Percentiles rank a stretch among this genome's conserved stretches.
Conservation (phyloP, 2,113 vertebrate genomes). For the Emydocephalus ijimae region DNA sequence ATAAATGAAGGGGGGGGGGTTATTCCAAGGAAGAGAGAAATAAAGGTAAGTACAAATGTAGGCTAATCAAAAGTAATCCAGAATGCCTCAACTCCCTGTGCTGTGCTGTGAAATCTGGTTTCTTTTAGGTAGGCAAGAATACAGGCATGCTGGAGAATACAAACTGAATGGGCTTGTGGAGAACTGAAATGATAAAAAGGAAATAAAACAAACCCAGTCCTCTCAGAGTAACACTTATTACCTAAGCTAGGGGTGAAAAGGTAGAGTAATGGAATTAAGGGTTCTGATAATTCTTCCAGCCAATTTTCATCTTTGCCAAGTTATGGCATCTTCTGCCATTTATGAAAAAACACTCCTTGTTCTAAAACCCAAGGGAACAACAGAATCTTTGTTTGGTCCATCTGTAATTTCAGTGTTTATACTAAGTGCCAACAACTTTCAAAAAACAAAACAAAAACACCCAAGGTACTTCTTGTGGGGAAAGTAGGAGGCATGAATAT, state of each 20-base stretch:
- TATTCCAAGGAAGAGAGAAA: slow-evolving; percentile 16
- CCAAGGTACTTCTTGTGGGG: too few species aligned
- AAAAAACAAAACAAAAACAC: neutral
- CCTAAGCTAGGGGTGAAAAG: neutral
- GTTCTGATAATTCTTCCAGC: neutral
- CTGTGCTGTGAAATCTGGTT: neutral
- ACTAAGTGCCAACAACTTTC: neutral
- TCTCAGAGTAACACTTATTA: neutral
- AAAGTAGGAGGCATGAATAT: neutral
- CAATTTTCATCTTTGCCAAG: neutral
- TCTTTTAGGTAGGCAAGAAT: neutral
- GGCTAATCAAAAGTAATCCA: neutral
- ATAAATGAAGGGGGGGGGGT: neutral
- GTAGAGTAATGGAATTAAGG: neutral
- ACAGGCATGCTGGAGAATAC: neutral
- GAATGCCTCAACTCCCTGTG: neutral
- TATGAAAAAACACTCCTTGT: neutral
- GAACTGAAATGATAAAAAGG: neutral
- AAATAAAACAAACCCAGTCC: neutral
- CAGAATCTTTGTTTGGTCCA: neutral
- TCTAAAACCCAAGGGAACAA: neutral
- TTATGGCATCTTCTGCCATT: neutral
- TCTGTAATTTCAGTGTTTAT: neutral
- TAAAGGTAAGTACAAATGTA: neutral
- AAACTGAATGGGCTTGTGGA: too few species aligned